Percentiles rank a stretch among this genome's conserved stretches.
Conservation (phyloP, 1,140 invertebrate genomes). For the Melipona quadrifasciata region DNA sequence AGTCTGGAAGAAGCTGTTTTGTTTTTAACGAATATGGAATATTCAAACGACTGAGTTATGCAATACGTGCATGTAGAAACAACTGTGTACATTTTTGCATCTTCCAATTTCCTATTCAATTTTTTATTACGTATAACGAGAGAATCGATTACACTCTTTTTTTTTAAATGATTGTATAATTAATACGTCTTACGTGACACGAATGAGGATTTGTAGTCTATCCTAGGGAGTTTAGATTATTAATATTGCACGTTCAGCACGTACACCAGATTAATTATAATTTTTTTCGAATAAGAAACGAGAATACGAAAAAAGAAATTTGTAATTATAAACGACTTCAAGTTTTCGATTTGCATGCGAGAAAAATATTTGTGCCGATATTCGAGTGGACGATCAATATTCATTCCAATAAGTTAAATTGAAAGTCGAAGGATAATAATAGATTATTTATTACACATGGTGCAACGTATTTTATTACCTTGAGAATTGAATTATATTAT, state of each 20-base stretch:
- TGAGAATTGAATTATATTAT: not conserved
- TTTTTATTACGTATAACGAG: not conserved
- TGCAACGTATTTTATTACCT: not conserved
- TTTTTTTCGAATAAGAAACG: not conserved
- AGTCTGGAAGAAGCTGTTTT: no score
- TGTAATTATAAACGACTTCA: no score
- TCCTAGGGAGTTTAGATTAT: not conserved
- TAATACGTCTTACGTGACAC: not conserved
- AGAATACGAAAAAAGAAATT: not conserved
- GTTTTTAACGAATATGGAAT: no score
- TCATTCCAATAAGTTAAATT: no score
- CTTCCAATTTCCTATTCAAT: no score
- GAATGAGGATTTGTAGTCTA: not conserved
- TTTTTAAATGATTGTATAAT: not conserved
- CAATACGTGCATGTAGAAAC: no score
- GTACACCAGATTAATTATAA: not conserved
- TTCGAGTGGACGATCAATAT: not conserved
- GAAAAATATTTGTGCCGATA: not conserved
- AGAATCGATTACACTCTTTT: not conserved
- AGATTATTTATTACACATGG: not conserved
- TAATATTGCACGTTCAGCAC: not conserved
- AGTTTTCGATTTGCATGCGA: not conserved
- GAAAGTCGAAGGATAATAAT: not conserved
- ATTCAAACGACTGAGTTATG: no score
- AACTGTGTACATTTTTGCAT: no score